Evolutionary conservation across 2,888 invertebrate genomes (phyloP), one percentile per base, ranked within the genome.

Genomic region (Geotrupes spiniger): DNA sequence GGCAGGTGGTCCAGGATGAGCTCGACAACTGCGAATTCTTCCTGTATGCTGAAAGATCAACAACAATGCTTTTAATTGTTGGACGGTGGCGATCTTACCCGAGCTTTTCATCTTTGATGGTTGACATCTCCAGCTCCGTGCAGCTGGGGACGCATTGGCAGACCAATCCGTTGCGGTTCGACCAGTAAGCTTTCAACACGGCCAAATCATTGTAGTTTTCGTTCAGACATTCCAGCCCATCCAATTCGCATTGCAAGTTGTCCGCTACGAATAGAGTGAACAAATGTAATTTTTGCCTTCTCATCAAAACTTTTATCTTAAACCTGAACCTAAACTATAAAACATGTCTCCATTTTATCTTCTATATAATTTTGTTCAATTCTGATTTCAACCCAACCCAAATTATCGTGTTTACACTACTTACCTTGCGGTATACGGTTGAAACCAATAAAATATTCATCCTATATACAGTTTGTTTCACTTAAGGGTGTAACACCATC

Each of bases 101-200:
- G 21, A 57, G 66, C 54, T 72, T 71, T n/a, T 74, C 73, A 51
- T 82, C 80, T 58, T 78, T 79, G 41, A 85, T 78, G 10, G 83
- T 74, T 2, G 81, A 78, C 47, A 85, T 77, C 58, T 87, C 87
- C 5, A 83, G 79, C 68, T 87, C 87, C 1, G 82, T 80, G 63
- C 87, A 87, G 9, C 85, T 84, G 0, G 86, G 85, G 45, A 85
- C 64, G 58, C 87, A 87, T 61, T 81, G 76, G 57, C 87, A 87
- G 1, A 78, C 74, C 10, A 87, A 70, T 0, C 87, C 87, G 0
- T 77, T 77, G 1, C 82, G 76, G 8, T 70, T 72, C 0, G 83
- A 79, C 85, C 86, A 87, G 6, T 73, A 70, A 0, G 87, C 83
- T 60, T 84, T 84, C 39, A 86, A 74, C 0, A 82, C 80, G 0